Evolutionary conservation across 2,888 invertebrate species (phyloP), one percentile per base, ranked within the genome.

Genomic region (Nemurella pictetii): DNA sequence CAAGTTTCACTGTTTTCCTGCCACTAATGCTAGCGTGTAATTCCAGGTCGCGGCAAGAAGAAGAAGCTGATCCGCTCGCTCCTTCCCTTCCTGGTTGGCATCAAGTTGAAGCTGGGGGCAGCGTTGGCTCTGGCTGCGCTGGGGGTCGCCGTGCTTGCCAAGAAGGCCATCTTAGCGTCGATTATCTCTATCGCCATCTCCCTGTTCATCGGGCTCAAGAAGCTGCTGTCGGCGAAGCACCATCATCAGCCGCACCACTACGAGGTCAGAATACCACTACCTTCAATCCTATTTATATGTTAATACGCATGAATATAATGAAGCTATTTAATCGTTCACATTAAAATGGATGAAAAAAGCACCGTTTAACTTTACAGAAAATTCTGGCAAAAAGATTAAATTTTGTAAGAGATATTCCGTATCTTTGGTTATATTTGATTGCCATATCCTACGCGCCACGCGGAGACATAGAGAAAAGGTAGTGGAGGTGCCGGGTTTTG

Each of bases 161-260:
- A 94, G 91, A 94, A 94, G 89, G 94, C 94, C 83, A 90, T 94
- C 87, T 88, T 93, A 87, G 91, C 92, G 0, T 93, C 93, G 7
- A 89, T 93, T 85, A 90, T 94, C 86, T 93, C 94, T 1, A 91
- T 94, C 87, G 91, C 92, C 87, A 90, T 94, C 87, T 93, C 93
- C 28, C 90, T 92, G 83, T 92, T 93, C 89, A 88, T 92, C 86
- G 90, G 91, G 0, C 86, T 91, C 25, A 90, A 88, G 85, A 87
- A 88, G 84, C 89, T 90, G 77, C 89, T 90, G 88, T 87, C 87
- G 87, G 88, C 87, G 12, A 87, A 88, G 75, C 81, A 84, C 74
- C 86, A 86, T n/a, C 84, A 80, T 25, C 80, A 80, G n/a, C 86
- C 84, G 9, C 88, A 88, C 83, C 87, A 88, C 82, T 35, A 84